These are phyloP conservation scores for Drosophila limbata DNA, from an alignment of 2,888 invertebrate genomes.

Conservation along the genomic window DNA sequence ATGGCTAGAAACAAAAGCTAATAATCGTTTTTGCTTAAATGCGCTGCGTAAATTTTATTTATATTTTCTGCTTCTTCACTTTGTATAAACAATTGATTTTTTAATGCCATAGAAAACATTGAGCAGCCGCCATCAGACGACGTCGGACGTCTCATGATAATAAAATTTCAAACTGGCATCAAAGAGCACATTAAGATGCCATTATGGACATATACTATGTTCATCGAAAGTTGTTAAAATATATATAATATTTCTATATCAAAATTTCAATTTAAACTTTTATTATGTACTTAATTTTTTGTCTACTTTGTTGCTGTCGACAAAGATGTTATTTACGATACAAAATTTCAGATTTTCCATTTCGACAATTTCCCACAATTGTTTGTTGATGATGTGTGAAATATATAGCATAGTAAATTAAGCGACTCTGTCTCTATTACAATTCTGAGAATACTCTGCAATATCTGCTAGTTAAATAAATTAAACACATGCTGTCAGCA, in stretches of 20 bases:
- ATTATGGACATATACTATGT: constrained; percentile 37
- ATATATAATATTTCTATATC: constrained; percentile 5
- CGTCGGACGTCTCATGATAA: constrained; percentile 32
- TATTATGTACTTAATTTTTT: constrained; percentile 1
- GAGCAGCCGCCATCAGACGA: no score
- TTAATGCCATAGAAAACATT: constrained; percentile 67
- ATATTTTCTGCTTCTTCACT: neutral
- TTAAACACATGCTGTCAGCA: neutral
- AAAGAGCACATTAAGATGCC: constrained; percentile 51
- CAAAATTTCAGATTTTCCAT: constrained; percentile 16
- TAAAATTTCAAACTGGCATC: constrained; percentile 37
- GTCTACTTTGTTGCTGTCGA: constrained; percentile 16
- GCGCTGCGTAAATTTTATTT: constrained; percentile 19
- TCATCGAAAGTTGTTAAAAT: constrained; percentile 19
- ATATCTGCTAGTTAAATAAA: neutral
- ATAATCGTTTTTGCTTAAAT: constrained; percentile 67
- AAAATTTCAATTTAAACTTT: constrained; percentile 15
- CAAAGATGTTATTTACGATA: constrained; percentile 16
- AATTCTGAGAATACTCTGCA: neutral
- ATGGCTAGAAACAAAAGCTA: constrained; percentile 47
- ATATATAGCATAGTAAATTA: neutral
- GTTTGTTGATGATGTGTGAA: constrained; percentile 5
- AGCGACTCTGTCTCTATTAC: neutral
- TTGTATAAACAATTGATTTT: constrained; percentile 62
- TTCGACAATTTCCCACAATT: constrained; percentile 6